These are phyloP conservation scores for Phrynocephalus guinanensis DNA, from an alignment of 2,797 vertebrate genomes.

Conservation along the genomic window DNA sequence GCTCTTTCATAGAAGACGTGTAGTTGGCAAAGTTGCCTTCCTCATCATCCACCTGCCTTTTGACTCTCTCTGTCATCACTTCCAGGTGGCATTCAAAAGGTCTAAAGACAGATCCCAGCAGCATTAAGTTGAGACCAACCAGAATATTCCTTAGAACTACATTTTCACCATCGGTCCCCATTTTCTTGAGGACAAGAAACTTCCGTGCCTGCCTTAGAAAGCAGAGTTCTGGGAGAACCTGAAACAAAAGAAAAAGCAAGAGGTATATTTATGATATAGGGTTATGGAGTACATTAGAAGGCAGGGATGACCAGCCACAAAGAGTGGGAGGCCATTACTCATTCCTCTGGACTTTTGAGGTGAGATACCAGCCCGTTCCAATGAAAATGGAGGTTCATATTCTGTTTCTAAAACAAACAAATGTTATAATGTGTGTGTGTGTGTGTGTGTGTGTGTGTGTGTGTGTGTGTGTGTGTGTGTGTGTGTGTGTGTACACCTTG, in stretches of 20 bases:
- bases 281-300: not conserved
- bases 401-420: too few relatives aligned
- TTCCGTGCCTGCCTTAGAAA: conserved; percentile 56
- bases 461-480: too few relatives aligned
- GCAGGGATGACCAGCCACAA: too few relatives aligned
- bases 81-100: conserved; percentile 81
- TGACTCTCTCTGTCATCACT: conserved; percentile 81
- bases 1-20: conserved; percentile 79
- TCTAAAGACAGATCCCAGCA: conserved; percentile 73
- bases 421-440: too few relatives aligned
- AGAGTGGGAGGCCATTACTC: too few relatives aligned
- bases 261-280: conserved; percentile 15
- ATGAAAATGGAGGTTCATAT: too few relatives aligned
- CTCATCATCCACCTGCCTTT: conserved; percentile 77
- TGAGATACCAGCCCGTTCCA: too few relatives aligned
- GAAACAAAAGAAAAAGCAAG: conserved; percentile 39
- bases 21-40: conserved; percentile 79
- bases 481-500: too few relatives aligned
- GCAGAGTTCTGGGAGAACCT: conserved; percentile 52
- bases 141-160: conserved; percentile 75
- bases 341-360: too few relatives aligned
- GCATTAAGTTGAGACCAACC: conserved; percentile 78
- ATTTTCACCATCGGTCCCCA: conserved; percentile 77
- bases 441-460: too few relatives aligned
- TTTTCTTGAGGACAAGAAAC: conserved; percentile 63